A percentile compares a stretch with the other conserved stretches of the same genome.
phyloP scores from a whole-genome alignment of 2,888 invertebrate species.

The Platycheirus rosarum region DNA sequence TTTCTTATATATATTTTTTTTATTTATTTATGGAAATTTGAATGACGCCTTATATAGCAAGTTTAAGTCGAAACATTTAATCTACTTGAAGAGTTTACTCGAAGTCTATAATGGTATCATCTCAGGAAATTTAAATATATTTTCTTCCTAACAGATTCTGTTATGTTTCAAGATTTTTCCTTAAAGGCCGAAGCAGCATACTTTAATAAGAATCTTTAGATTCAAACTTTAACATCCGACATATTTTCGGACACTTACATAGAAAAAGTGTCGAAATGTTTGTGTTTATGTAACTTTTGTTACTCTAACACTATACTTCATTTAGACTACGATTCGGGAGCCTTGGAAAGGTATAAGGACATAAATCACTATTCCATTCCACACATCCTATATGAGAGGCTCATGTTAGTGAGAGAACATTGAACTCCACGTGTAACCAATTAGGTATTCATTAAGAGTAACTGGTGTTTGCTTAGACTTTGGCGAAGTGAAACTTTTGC shows the following conservation, averaged over 20 bases:
- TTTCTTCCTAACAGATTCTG: no score
- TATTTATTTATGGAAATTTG: no score
- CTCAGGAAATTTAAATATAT: no score
- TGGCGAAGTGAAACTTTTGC: slow-evolving; percentile 62
- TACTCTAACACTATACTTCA: neutral
- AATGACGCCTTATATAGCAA: no score
- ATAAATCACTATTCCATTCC: slow-evolving; percentile 25
- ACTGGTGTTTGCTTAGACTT: slow-evolving; percentile 61
- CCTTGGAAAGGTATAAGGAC: no score
- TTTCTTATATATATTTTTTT: no score
- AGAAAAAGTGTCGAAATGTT: neutral
- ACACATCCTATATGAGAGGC: slow-evolving; percentile 3
- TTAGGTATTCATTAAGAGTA: slow-evolving; percentile 69
- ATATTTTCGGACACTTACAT: neutral
- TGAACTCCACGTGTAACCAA: slow-evolving; percentile 51
- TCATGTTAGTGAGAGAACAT: neutral
- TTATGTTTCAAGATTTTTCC: no score
- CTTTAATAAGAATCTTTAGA: no score
- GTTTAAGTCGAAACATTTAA: no score
- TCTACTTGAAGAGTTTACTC: neutral
- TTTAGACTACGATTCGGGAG: slow-evolving; percentile 23
- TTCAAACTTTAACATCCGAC: neutral
- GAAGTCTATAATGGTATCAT: no score
- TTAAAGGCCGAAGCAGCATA: no score
- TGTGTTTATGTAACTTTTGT: no score